Conservation (phyloP, 2,797 vertebrate genomes). For the Lagothrix lagotricha region DNA sequence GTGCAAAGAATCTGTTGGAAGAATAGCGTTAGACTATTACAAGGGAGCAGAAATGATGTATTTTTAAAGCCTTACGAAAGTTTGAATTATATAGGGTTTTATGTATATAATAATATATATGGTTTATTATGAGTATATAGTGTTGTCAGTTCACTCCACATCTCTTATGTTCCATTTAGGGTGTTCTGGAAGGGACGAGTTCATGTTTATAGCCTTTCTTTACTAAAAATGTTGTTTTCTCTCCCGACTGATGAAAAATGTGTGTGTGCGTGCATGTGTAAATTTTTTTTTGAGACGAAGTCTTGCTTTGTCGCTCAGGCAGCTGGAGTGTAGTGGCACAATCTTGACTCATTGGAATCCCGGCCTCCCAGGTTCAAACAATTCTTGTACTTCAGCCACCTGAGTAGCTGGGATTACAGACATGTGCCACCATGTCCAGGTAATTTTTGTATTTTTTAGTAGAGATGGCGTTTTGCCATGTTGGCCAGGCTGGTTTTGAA, state of each 20-base stretch:
- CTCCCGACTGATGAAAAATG: background rate
- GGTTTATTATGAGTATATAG: background rate
- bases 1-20: background rate
- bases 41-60: background rate
- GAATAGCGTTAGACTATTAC: background rate
- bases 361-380: background rate
- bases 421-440: background rate
- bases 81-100: background rate
- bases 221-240: slow-evolving; percentile 16
- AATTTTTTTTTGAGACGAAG: background rate
- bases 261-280: background rate
- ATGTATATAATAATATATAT: background rate
- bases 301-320: background rate
- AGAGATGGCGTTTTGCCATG: background rate
- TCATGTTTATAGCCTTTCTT: background rate
- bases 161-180: background rate
- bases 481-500: background rate
- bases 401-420: background rate
- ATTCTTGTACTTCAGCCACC: background rate
- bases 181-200: background rate
- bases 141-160: background rate
- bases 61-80: background rate
- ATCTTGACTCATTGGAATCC: background rate
- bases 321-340: background rate
- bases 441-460: background rate